Conservation (phyloP, 2,113 vertebrate species). For the Tonatia bakeri region DNA sequence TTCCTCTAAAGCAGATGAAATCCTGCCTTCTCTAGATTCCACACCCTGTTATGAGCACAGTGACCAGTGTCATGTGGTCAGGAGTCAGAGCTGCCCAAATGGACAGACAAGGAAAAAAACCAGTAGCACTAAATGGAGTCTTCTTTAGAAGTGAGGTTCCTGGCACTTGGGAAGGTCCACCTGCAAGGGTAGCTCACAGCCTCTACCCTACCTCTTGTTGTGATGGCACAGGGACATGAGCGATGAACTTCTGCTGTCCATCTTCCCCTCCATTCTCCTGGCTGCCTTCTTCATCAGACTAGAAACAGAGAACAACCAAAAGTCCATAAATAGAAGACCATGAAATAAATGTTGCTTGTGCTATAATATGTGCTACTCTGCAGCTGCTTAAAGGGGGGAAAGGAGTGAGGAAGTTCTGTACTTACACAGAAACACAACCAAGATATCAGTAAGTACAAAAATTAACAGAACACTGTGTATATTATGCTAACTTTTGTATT, state of each 20-base stretch:
- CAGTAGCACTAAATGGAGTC: neutral
- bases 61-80: no score
- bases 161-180: neutral
- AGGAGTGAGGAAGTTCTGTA: neutral
- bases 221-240: slow-evolving; percentile 95
- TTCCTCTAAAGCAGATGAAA: neutral
- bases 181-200: no score
- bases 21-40: neutral
- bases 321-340: neutral
- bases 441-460: neutral
- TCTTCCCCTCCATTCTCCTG: slow-evolving; percentile 88
- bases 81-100: neutral
- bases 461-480: no score
- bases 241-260: slow-evolving; percentile 89
- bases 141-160: neutral
- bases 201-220: slow-evolving; percentile 90
- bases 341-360: neutral
- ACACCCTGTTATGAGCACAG: no score
- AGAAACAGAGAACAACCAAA: slow-evolving; percentile 6
- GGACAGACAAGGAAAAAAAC: no score
- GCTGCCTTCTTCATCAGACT: slow-evolving; percentile 88
- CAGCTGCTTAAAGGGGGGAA: neutral
- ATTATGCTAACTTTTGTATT: neutral
- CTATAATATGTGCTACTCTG: neutral
- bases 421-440: neutral